Evolutionary conservation across 2,888 invertebrate species (phyloP), one percentile per base, ranked within the genome.

Genomic region (Spodoptera exigua): DNA sequence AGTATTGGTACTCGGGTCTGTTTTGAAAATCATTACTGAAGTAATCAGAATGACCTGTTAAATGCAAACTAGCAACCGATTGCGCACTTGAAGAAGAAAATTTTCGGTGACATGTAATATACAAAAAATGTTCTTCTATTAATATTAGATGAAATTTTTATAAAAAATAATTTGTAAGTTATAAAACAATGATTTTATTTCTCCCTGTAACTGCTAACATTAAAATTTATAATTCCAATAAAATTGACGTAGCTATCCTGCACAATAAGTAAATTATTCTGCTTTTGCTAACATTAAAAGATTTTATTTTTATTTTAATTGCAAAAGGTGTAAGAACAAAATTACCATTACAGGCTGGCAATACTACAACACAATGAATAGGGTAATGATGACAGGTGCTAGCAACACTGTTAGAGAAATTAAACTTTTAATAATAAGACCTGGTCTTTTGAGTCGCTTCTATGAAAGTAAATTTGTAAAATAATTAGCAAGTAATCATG

Each of bases 361-460:
- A 61, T 61, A 61, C 40, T 70, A 59, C 46, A 53, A 43, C 47
- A 49, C 43, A 46, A 7, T 52, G 45, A 47, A 43, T 41, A 55
- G 32, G 9, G 17, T 63, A 68, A 55, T 49, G 41, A 44, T 62
- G 63, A 58, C 70, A 75, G 74, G 76, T 76, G 74, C 40, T 18
- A 17, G 34, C 39, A 27, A 46, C 51, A 52, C 21, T 47, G 56
- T 41, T 64, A 61, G 13, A 43, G 43, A 61, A 47, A 58, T 58
- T 47, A 46, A 62, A 74, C 27, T 27, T 27, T 27, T 9, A 27
- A 27, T 27, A 9, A 27, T 27, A 21, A 21, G 2, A 21, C 21
- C 3, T 21, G 21, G 21, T 5, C 0, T 21, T 18, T 18, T 3
- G 3, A 18, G 3, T 3, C 2, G 27, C 7, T n/a, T n/a, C 27